Conservation (phyloP, 1,140 invertebrate species). For the Panagrolaimus sp. region DNA sequence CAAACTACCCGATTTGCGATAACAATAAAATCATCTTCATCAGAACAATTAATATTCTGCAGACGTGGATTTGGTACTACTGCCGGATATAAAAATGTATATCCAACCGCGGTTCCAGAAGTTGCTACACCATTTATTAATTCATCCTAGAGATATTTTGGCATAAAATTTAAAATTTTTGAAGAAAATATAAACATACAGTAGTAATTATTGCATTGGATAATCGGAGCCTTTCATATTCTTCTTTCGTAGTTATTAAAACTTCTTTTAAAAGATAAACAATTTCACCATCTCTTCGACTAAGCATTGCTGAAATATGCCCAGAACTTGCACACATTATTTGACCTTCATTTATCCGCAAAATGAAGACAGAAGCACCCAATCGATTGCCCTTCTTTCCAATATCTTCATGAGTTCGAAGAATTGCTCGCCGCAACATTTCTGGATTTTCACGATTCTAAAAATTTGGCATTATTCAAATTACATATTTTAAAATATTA, state of each 20-base stretch:
- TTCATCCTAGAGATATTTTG: not conserved
- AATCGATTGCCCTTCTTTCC: slow-evolving; percentile 5
- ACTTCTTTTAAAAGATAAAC: slow-evolving; percentile 8
- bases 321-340: slow-evolving; percentile 15
- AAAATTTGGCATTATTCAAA: not conserved
- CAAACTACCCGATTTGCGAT: not conserved
- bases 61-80: slow-evolving; percentile 2
- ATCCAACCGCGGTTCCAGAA: not conserved
- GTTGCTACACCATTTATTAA: not conserved
- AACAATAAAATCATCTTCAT: slow-evolving; percentile 15
- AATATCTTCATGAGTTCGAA: not conserved
- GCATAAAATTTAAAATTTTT: not conserved
- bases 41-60: not conserved
- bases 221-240: slow-evolving; percentile 12
- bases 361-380: not conserved
- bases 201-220: slow-evolving; percentile 17
- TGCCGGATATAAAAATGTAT: slow-evolving; percentile 12
- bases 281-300: slow-evolving; percentile 1
- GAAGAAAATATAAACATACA: not conserved
- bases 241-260: slow-evolving; percentile 3
- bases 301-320: slow-evolving; percentile 6
- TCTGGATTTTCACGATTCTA: slow-evolving; percentile 12
- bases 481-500: not conserved
- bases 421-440: not conserved
- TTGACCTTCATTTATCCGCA: not conserved